Evolutionary conservation across 2,113 vertebrate species (phyloP), one percentile per base, ranked within the genome.

Genomic region (Chloropsis cyanopogon): DNA sequence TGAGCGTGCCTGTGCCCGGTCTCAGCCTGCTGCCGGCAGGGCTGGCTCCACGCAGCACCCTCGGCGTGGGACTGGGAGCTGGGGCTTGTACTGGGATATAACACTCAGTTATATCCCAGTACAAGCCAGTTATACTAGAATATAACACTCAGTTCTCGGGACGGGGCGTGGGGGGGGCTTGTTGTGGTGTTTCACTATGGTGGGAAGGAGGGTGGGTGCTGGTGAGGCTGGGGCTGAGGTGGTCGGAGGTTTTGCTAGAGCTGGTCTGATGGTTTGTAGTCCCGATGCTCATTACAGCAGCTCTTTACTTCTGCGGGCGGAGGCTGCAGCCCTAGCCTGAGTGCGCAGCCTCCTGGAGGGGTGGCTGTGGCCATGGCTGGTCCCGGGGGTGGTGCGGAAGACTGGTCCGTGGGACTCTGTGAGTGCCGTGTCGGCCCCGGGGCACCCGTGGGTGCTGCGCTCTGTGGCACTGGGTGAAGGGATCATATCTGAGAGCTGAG

Each of bases 111-210:
- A 37, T 37, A 37, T 37, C 37, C 37, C 37, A 37, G 37, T 10
- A 37, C 37, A 37, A 37, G 37, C 37, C 37, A 37, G 37, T 75
- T 6, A 1, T 12, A 1, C 61, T 19, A 72, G 78, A 82, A 6
- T 15, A 1, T 1, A 29, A 33, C 31, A 1, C 52, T 24, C 44
- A 3, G 33, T 7, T 33, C 46, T 24, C 28, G 57, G 39, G 21
- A 5, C 1, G 21, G 42, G 25, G 6, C 2, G 0, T 37, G 7
- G 9, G 6, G 1, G 11, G 4, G 39, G 10, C 1, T 75, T 22
- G 6, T 1, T 7, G 35, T 17, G 63, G 29, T 11, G 37, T 22
- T 65, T 18, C 39, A 1, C 49, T 9, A 18, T 4, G 63, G 73
- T 39, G 78, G 60, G 53, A 7, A 12, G 20, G 26, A 15, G 15